These are phyloP conservation scores for Trigoniulus corallinus DNA, from an alignment of 1,140 invertebrate genomes.

Conservation along the genomic window DNA sequence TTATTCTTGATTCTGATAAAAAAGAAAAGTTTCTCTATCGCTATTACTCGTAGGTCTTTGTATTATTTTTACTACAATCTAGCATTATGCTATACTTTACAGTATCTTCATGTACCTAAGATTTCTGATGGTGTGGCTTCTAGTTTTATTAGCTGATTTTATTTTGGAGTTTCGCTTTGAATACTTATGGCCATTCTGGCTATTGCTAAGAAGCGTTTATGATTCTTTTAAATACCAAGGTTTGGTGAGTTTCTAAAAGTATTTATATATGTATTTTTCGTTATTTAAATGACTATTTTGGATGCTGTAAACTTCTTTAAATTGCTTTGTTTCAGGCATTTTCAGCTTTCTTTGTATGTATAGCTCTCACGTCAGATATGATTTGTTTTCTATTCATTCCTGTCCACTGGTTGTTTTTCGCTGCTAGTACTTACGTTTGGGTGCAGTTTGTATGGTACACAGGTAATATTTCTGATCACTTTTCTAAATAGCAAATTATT, in stretches of 20 bases:
- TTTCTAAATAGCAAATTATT: no score
- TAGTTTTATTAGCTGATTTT: constrained; percentile 90
- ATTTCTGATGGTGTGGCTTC: constrained; percentile 85
- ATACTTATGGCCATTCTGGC: constrained; percentile 97
- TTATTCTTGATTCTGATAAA: no score
- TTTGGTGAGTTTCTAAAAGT: constrained; percentile 59
- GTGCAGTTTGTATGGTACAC: constrained; percentile 98
- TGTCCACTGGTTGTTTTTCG: constrained; percentile 93
- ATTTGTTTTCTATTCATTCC: constrained; percentile 99
- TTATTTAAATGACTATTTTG: constrained; percentile 2
- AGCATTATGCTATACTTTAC: no score
- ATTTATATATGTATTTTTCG: no score
- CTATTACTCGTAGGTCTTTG: no score
- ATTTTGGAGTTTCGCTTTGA: constrained; percentile 97
- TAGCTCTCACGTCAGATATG: constrained; percentile 95
- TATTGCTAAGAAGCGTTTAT: constrained; percentile 86
- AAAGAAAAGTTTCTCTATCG: no score
- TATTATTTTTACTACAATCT: no score
- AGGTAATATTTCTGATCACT: constrained; percentile 59
- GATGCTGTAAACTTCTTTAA: constrained; percentile 1
- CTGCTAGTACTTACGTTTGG: constrained; percentile 97
- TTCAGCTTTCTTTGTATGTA: constrained; percentile 94
- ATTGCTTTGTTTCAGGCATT: constrained; percentile 60
- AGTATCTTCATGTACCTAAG: constrained; percentile 91
- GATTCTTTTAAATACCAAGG: constrained; percentile 99